phyloP scores from a whole-genome alignment of 1,140 invertebrate species.

The Diabrotica virgifera region DNA sequence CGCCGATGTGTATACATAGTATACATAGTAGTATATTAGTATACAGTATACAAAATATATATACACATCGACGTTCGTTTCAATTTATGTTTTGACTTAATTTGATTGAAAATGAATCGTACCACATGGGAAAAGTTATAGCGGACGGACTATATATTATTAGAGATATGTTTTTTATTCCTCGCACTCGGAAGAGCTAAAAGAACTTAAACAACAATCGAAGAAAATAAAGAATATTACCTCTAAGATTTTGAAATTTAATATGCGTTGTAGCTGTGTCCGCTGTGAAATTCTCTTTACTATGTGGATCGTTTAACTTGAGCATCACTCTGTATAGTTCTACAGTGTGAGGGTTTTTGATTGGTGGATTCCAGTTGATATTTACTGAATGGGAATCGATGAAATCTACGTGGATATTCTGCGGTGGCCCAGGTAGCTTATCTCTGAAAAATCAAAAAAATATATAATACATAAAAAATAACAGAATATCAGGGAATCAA shows the following conservation, averaged over 20 bases:
- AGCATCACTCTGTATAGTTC: constrained; percentile 74
- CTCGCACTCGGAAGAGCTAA: too few species aligned
- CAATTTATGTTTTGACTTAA: too few species aligned
- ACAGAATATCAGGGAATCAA: not conserved
- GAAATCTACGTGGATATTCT: constrained; percentile 63
- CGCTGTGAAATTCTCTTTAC: constrained; percentile 37
- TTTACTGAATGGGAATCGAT: constrained; percentile 58
- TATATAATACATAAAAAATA: constrained; percentile 7
- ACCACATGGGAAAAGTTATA: too few species aligned
- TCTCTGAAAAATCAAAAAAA: constrained; percentile 48
- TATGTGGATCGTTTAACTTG: constrained; percentile 50
- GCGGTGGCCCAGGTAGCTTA: constrained; percentile 73
- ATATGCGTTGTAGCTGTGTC: constrained; percentile 70
- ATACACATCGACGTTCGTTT: too few species aligned
- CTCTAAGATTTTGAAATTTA: constrained; percentile 63
- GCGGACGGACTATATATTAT: too few species aligned
- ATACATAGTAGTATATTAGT: too few species aligned
- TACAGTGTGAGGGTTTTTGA: constrained; percentile 78
- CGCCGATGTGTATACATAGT: too few species aligned
- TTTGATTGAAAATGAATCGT: too few species aligned
- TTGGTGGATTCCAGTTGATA: constrained; percentile 71
- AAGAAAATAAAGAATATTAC: constrained; percentile 13
- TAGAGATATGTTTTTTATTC: too few species aligned
- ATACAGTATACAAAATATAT: too few species aligned
- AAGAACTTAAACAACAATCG: too few species aligned